phyloP scores from a whole-genome alignment of 2,888 invertebrate species.

The Mesorhabditis belari region DNA sequence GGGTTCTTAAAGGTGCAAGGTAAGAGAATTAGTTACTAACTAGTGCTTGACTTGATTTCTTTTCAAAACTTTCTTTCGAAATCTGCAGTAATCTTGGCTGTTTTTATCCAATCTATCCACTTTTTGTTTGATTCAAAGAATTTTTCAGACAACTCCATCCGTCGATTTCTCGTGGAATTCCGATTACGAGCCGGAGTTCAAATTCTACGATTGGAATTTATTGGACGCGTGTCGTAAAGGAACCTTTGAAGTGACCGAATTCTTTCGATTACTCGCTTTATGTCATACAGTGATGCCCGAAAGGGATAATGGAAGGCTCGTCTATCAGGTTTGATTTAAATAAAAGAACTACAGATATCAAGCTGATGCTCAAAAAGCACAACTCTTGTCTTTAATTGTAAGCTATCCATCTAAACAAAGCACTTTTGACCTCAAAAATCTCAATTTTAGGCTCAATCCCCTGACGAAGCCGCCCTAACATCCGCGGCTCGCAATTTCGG shows the following conservation, averaged over 20 bases:
- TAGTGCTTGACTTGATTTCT: neutral
- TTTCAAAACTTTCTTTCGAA: too few species aligned
- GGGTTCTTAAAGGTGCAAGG: neutral
- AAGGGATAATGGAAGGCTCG: constrained; percentile 60
- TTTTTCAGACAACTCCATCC: constrained; percentile 24
- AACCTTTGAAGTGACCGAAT: constrained; percentile 64
- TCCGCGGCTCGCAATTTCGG: constrained; percentile 97
- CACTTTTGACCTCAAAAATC: neutral
- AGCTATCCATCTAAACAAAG: neutral
- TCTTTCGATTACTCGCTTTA: constrained; percentile 73
- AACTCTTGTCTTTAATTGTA: neutral
- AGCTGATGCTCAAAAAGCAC: neutral
- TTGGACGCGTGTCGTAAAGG: constrained; percentile 72
- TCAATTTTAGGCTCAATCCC: constrained; percentile 77
- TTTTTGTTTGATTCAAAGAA: neutral
- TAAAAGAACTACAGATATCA: neutral
- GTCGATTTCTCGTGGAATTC: constrained; percentile 82
- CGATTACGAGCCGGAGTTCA: constrained; percentile 82
- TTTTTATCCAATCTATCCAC: neutral
- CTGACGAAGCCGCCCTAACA: constrained; percentile 93
- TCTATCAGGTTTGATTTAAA: constrained; percentile 57
- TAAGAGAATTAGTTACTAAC: too few species aligned
- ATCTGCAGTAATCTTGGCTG: too few species aligned
- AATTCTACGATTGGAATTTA: constrained; percentile 81
- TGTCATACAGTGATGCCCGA: constrained; percentile 97